Conservation (phyloP, 1,140 invertebrate genomes). For the Rhysida immarginata region DNA sequence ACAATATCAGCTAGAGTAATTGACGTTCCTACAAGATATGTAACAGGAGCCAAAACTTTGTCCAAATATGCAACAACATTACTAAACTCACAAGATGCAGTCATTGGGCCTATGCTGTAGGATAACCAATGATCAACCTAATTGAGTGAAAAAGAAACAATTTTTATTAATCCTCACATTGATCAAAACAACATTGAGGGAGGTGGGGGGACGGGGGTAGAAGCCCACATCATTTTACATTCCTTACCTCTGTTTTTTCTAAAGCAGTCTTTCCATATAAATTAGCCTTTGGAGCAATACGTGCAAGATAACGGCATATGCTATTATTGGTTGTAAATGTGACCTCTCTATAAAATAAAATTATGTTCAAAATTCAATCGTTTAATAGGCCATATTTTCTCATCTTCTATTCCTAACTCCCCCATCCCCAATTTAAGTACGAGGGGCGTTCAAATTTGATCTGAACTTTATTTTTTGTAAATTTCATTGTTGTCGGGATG, state of each 20-base stretch:
- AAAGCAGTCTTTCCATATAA: constrained; percentile 32
- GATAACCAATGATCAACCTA: constrained; percentile 81
- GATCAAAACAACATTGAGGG: no score
- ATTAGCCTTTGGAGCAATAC: constrained; percentile 23
- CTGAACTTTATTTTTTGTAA: no score
- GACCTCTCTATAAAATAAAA: constrained; percentile 26
- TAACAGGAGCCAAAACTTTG: constrained; percentile 48
- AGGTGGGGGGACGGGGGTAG: no score
- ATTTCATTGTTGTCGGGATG: no score
- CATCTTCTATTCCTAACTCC: no score
- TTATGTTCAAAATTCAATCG: no score
- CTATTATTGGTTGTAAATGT: constrained; percentile 24
- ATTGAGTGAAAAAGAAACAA: no score
- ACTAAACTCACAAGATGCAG: constrained; percentile 39
- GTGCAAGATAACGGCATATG: constrained; percentile 34
- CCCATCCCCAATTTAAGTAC: no score
- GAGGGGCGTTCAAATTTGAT: no score
- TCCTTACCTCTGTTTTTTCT: constrained; percentile 35
- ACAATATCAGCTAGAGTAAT: constrained; percentile 76
- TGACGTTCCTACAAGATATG: constrained; percentile 59
- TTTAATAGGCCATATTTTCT: no score
- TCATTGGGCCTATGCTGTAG: constrained; percentile 42
- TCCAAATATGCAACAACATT: constrained; percentile 54
- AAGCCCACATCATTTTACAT: no score
- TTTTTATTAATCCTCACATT: no score